phyloP scores from a whole-genome alignment of 2,888 invertebrate genomes.

The Ornithoptera priamus region DNA sequence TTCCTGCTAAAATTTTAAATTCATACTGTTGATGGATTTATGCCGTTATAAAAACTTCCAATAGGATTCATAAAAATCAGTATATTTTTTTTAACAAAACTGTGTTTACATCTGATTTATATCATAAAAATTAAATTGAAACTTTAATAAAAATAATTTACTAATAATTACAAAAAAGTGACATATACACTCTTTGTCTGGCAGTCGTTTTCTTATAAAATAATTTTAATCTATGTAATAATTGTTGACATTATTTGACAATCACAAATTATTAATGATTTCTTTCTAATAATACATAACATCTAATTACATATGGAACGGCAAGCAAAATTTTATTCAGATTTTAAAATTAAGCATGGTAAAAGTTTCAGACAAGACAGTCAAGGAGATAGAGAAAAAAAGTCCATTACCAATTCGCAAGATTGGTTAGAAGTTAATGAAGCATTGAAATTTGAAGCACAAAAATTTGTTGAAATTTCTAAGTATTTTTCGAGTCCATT shows the following conservation, averaged over 20 bases:
- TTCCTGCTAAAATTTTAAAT: no score
- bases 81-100: no score
- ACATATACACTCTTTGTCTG: no score
- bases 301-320: neutral
- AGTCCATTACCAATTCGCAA: conserved; percentile 7
- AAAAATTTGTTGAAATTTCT: conserved; percentile 68
- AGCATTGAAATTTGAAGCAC: conserved; percentile 43
- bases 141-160: no score
- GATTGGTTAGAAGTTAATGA: conserved; percentile 20
- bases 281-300: neutral
- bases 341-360: neutral
- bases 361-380: neutral
- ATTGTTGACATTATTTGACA: neutral
- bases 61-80: no score
- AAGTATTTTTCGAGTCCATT: conserved; percentile 69
- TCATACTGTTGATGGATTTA: no score
- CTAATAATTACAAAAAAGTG: no score
- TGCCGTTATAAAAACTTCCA: no score
- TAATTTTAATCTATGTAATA: neutral
- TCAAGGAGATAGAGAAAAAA: conserved; percentile 7
- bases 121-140: no score
- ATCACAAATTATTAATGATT: neutral
- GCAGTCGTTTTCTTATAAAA: no score
- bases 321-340: neutral
- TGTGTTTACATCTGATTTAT: no score